Evolutionary conservation across 2,888 invertebrate species (phyloP), one percentile per base, ranked within the genome.

Genomic region (Drosophila neonasuta): DNA sequence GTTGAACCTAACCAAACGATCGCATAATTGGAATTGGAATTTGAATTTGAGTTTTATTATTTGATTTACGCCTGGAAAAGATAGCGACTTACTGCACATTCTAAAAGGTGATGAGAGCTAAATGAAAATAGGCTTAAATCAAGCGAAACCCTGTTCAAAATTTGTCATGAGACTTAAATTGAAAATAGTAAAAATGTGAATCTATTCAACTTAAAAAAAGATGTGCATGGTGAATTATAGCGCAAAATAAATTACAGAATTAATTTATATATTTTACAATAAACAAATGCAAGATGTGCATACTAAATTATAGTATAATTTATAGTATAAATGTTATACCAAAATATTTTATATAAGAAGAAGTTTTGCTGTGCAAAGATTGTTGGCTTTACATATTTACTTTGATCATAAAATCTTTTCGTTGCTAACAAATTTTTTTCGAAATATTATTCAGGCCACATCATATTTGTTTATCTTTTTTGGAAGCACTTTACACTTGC

Each of bases 21-120:
- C 36, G 60, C 58, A 55, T 62, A 54, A 74, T 76, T 81, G 64
- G 42, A 66, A 81, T 81, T 79, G 29, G 56, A 54, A 74, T 76
- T 81, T 66, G 42, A 69, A 81, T 81, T 81, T 32, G 56, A 62
- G 49, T 68, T 79, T 80, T 77, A 84, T 72, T 74, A 56, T 77
- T 66, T 84, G 85, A 80, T 80, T 80, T 84, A 80, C 57, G 58
- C 50, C 32, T 42, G 54, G 5, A 41, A 50, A 61, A 55, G 50
- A 63, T 60, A 57, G 46, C 32, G 54, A 8, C 44, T 42, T 50
- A 4, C n/a, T n/a, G 48, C 30, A 45, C 13, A 17, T 17, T 10
- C n/a, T 49, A 6, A 10, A 45, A 61, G 41, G 56, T 42, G 56
- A 2, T 39, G 34, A 46, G 24, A 44, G 32, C 9, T 36, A 1